Percentiles rank a stretch among this genome's conserved stretches.
Evolutionary conservation across 2,888 invertebrate species (phyloP).

Genomic region (Gandaritis pyraliata): DNA sequence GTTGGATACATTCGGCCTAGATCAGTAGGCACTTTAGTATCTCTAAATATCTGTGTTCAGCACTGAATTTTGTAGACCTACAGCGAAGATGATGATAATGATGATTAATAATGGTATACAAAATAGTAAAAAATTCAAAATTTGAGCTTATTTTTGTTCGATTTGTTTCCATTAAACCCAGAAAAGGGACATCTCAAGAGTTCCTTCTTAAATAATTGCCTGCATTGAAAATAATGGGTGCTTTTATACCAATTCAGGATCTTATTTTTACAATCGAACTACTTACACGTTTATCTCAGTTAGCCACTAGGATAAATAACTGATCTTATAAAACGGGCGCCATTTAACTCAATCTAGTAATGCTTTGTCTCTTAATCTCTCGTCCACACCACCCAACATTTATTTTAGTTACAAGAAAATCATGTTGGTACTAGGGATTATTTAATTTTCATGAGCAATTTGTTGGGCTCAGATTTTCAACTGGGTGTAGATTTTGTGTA

Average conservation of each 20-base stretch:
- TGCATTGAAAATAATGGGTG: constrained; percentile 12
- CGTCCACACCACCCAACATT: constrained; percentile 22
- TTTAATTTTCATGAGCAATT: neutral
- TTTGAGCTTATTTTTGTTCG: neutral
- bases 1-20: too few species aligned
- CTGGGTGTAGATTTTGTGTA: neutral
- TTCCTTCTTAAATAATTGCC: constrained; percentile 1
- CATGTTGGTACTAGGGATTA: constrained; percentile 6
- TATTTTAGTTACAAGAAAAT: constrained; percentile 24
- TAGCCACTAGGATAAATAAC: constrained; percentile 18
- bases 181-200: neutral
- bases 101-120: too few species aligned
- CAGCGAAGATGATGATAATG: too few species aligned
- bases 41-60: too few species aligned
- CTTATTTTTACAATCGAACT: constrained; percentile 5
- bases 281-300: constrained; percentile 20
- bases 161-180: neutral
- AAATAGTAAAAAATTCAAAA: too few species aligned
- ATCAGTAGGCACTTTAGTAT: too few species aligned
- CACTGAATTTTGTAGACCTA: too few species aligned
- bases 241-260: constrained; percentile 1
- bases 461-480: constrained; percentile 1
- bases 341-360: constrained; percentile 47
- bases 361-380: constrained; percentile 35
- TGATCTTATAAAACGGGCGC: constrained; percentile 33